Conservation (phyloP, 2,888 invertebrate genomes). For the Eilema sororculum region DNA sequence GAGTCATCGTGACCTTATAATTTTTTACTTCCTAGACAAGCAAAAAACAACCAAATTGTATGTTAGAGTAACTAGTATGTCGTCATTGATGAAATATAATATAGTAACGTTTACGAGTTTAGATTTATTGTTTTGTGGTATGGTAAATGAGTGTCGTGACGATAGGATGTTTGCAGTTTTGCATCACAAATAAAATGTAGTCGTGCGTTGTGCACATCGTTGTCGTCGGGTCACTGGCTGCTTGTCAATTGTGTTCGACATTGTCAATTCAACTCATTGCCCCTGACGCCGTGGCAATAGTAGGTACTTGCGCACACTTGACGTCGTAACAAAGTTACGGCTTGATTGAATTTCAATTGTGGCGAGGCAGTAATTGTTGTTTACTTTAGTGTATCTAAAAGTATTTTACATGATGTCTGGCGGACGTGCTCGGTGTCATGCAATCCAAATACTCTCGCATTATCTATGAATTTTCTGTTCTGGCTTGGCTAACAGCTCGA, state of each 20-base stretch:
- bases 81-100: conserved; percentile 35
- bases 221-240: conserved; percentile 63
- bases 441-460: not conserved
- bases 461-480: conserved; percentile 1
- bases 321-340: conserved; percentile 51
- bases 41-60: conserved; percentile 37
- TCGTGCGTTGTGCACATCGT: conserved; percentile 62
- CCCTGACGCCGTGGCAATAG: conserved; percentile 57
- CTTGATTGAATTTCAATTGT: conserved; percentile 71
- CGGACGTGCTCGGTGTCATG: conserved; percentile 59
- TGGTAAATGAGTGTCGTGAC: conserved; percentile 54
- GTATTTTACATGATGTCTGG: conserved; percentile 55
- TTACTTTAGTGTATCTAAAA: conserved; percentile 51
- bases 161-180: conserved; percentile 74
- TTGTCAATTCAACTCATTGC: conserved; percentile 69
- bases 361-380: conserved; percentile 53
- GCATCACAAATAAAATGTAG: conserved; percentile 76
- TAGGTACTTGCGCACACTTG: conserved; percentile 53
- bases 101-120: conserved; percentile 23
- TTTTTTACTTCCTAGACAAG: conserved; percentile 50
- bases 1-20: conserved; percentile 50
- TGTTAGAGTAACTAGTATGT: conserved; percentile 25
- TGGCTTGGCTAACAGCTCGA: not conserved
- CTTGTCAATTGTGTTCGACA: conserved; percentile 64
- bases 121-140: conserved; percentile 26